Conservation (phyloP, 2,888 invertebrate genomes). For the Miltochrista miniata region DNA sequence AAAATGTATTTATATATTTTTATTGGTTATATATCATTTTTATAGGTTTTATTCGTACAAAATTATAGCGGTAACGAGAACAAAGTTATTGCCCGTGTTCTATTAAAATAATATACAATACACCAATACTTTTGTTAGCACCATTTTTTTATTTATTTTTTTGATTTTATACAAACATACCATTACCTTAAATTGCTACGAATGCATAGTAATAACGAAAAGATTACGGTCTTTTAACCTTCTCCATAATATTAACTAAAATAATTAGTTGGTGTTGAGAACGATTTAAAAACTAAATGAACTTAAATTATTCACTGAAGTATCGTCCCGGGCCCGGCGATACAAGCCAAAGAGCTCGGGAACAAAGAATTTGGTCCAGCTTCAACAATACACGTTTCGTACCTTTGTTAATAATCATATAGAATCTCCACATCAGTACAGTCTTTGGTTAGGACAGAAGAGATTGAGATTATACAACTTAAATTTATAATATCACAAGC, state of each 20-base stretch:
- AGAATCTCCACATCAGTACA: conserved; percentile 68
- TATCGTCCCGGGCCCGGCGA: background rate
- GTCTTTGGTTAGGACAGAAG: conserved; percentile 81
- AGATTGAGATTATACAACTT: conserved; percentile 66
- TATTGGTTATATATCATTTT: conserved; percentile 68
- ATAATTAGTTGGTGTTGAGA: conserved; percentile 60
- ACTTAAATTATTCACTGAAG: conserved; percentile 52
- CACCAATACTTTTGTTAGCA: conserved; percentile 80
- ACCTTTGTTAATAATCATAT: conserved; percentile 55
- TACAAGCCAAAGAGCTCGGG: conserved; percentile 10
- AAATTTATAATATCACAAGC: conserved; percentile 81
- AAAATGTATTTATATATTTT: conserved; percentile 57
- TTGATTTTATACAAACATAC: conserved; percentile 71
- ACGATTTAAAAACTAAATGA: conserved; percentile 59
- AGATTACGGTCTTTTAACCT: conserved; percentile 69
- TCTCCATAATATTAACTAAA: conserved; percentile 56
- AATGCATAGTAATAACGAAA: conserved; percentile 69
- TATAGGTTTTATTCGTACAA: conserved; percentile 69
- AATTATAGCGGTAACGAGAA: conserved; percentile 74
- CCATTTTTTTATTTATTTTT: conserved; percentile 66
- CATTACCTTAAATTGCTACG: conserved; percentile 73
- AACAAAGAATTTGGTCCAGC: conserved; percentile 73
- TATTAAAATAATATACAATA: conserved; percentile 68
- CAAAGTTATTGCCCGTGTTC: conserved; percentile 68
- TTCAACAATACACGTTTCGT: conserved; percentile 59